phyloP scores from a whole-genome alignment of 2,113 vertebrate genomes.

The Martes martes region DNA sequence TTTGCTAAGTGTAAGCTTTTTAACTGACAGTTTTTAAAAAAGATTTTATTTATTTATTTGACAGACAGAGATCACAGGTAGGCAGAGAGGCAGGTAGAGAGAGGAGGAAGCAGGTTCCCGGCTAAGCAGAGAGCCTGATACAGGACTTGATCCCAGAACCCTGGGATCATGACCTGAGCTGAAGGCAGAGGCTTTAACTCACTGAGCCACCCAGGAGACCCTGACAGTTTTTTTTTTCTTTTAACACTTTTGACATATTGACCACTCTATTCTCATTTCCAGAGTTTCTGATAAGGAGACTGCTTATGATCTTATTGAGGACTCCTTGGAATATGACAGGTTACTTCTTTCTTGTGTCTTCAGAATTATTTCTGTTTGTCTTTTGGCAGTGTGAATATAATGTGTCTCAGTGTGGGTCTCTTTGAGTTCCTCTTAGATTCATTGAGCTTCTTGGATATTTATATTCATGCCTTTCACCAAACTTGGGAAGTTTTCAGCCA shows the following conservation, averaged over 20 bases:
- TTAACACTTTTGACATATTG: neutral
- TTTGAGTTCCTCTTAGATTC: neutral
- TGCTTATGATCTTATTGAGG: neutral
- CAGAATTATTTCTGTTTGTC: neutral
- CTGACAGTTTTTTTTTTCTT: neutral
- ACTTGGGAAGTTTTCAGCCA: neutral
- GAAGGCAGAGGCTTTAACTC: too few species aligned
- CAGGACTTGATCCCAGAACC: too few species aligned
- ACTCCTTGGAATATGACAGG: neutral
- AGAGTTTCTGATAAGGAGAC: neutral
- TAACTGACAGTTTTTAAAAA: neutral
- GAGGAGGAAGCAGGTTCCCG: too few species aligned
- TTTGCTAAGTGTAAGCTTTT: neutral
- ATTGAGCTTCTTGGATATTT: neutral
- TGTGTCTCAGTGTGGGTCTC: neutral
- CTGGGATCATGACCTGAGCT: too few species aligned
- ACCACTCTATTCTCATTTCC: neutral
- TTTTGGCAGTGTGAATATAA: neutral
- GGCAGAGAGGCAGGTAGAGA: too few species aligned
- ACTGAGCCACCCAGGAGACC: too few species aligned
- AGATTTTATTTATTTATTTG: too few species aligned
- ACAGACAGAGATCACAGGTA: too few species aligned
- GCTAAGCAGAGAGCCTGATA: too few species aligned
- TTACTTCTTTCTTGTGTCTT: neutral
- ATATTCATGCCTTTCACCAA: neutral